Evolutionary conservation across 2,888 invertebrate species (phyloP).

Genomic region (Pedicia rivosa): DNA sequence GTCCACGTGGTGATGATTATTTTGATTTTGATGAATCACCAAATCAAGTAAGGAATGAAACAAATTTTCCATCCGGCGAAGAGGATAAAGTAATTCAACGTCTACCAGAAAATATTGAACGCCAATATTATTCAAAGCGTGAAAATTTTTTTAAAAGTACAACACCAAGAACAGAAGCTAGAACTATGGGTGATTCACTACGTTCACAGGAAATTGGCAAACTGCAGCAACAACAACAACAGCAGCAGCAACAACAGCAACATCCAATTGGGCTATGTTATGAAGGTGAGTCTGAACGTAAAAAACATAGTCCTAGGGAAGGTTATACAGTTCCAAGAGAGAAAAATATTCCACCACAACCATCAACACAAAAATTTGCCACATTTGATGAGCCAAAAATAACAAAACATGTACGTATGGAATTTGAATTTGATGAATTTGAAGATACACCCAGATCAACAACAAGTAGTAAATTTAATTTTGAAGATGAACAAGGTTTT

Average conservation of each 20-base stretch:
- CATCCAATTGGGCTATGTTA: background rate
- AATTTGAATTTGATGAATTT: slow-evolving; percentile 23
- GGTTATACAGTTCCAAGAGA: background rate
- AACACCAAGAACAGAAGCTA: slow-evolving; percentile 7
- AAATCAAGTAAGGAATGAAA: background rate
- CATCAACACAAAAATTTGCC: background rate
- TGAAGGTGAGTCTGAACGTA: slow-evolving; percentile 2
- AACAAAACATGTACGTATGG: slow-evolving; percentile 11
- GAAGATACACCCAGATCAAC: slow-evolving; percentile 24
- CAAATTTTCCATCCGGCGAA: slow-evolving; percentile 2
- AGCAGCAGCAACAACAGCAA: too few relatives aligned
- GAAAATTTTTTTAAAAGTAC: slow-evolving; percentile 4
- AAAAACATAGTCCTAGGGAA: slow-evolving; percentile 1
- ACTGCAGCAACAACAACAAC: too few relatives aligned
- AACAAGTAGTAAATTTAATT: slow-evolving; percentile 26
- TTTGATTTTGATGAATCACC: slow-evolving; percentile 20
- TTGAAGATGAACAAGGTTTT: slow-evolving; percentile 26
- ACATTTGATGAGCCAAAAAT: slow-evolving; percentile 1
- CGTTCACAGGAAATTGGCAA: background rate
- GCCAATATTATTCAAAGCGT: slow-evolving; percentile 7
- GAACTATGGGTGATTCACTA: slow-evolving; percentile 2
- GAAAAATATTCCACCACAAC: background rate
- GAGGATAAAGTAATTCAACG: slow-evolving; percentile 1
- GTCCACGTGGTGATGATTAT: slow-evolving; percentile 28
- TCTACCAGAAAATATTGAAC: slow-evolving; percentile 1